phyloP scores from a whole-genome alignment of 2,113 vertebrate genomes.

The Cettia cetti region DNA sequence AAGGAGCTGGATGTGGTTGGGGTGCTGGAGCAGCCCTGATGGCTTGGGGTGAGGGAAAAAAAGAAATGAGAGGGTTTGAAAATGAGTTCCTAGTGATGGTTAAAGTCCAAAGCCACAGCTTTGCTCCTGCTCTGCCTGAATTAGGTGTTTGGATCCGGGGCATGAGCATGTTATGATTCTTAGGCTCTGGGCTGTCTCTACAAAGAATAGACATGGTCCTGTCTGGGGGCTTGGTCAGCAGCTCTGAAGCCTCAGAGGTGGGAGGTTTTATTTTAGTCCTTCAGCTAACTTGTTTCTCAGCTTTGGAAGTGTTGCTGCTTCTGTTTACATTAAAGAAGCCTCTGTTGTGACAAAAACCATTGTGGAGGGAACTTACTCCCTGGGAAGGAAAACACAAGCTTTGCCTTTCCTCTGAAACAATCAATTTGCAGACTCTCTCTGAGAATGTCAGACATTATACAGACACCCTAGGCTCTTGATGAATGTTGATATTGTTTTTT shows the following conservation, averaged over 20 bases:
- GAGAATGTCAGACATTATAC: neutral
- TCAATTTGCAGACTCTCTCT: neutral
- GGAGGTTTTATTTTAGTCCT: neutral
- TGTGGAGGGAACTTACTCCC: neutral
- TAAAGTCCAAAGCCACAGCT: neutral
- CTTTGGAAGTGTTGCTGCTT: neutral
- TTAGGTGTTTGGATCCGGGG: neutral
- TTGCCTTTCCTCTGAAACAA: neutral
- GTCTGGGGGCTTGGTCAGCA: neutral
- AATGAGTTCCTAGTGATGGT: neutral
- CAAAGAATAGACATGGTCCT: neutral
- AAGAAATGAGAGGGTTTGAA: neutral
- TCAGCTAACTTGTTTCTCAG: neutral
- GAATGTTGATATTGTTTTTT: neutral
- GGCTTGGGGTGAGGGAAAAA: neutral
- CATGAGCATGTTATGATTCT: fast-evolving
- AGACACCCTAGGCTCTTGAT: neutral
- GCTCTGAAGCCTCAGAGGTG: neutral
- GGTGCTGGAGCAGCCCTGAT: neutral
- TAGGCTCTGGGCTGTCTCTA: neutral
- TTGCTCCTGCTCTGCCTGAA: neutral
- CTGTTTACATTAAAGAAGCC: neutral
- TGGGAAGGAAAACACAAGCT: neutral
- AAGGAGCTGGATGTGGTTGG: neutral
- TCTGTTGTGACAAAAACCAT: neutral